Percentiles rank a stretch among this genome's conserved stretches.
These are phyloP conservation scores for Sycobia sp. DNA, from an alignment of 1,140 invertebrate species.

Conservation along the genomic window DNA sequence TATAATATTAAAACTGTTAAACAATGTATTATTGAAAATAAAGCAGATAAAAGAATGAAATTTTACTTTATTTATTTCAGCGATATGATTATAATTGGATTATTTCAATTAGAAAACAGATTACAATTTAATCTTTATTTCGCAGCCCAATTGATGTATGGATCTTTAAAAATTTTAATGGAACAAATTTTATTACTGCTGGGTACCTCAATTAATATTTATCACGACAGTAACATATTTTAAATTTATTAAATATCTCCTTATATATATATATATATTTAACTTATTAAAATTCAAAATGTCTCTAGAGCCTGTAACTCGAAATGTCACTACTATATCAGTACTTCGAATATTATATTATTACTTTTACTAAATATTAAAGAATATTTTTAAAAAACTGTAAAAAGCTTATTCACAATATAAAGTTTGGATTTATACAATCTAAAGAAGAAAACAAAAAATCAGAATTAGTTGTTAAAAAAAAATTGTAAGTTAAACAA, in stretches of 20 bases:
- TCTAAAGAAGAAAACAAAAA: neutral
- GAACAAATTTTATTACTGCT: neutral
- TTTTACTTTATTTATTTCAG: constrained; percentile 7
- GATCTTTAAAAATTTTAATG: neutral
- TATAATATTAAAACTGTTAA: neutral
- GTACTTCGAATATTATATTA: too few species aligned
- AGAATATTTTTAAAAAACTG: neutral
- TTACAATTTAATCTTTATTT: neutral
- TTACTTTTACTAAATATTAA: neutral
- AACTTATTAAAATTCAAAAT: too few species aligned
- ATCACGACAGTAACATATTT: too few species aligned
- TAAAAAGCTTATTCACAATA: neutral
- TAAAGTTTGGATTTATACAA: neutral
- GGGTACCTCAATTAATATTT: neutral
- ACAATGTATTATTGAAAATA: neutral
- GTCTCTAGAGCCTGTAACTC: too few species aligned
- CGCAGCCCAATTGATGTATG: constrained; percentile 10
- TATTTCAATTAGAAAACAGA: neutral
- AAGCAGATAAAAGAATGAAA: neutral
- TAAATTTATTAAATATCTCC: too few species aligned
- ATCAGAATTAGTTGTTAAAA: neutral
- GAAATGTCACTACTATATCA: too few species aligned
- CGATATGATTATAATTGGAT: neutral
- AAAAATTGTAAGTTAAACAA: neutral
- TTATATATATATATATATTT: too few species aligned